Evolutionary conservation across 92 coral and sea anemone genomes (phyloP).

Genomic region (Epizoanthus ramosus): DNA sequence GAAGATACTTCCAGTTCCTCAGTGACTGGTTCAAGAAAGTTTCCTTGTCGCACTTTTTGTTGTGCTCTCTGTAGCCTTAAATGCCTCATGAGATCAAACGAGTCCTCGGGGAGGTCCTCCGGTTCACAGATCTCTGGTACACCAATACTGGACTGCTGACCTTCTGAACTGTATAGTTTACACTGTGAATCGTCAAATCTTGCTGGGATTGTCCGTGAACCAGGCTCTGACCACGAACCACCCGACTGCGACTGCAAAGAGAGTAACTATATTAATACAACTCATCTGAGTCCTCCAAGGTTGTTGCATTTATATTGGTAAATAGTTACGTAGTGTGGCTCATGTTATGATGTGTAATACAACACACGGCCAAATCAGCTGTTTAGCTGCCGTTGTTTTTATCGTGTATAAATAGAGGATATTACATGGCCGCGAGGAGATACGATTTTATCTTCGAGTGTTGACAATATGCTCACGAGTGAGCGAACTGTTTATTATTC

Average conservation of each 20-base stretch:
- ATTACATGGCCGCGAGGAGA: no score
- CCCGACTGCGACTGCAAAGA: slow-evolving; percentile 46
- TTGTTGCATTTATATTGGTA: no score
- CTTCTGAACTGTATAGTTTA: slow-evolving; percentile 38
- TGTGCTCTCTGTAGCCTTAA: slow-evolving; percentile 72
- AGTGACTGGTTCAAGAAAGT: slow-evolving; percentile 83
- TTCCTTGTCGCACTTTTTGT: slow-evolving; percentile 55
- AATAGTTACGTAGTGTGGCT: no score
- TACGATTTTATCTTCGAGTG: no score
- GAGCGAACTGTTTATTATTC: no score
- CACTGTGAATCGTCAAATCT: slow-evolving; percentile 42
- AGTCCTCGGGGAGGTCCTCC: slow-evolving; percentile 64
- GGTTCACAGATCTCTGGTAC: slow-evolving; percentile 79
- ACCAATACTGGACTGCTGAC: background rate
- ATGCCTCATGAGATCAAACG: slow-evolving; percentile 89
- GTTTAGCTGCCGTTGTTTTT: no score
- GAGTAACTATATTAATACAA: background rate
- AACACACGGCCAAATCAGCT: no score
- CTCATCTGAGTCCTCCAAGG: background rate
- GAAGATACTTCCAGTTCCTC: slow-evolving; percentile 96
- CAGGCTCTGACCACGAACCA: slow-evolving; percentile 68
- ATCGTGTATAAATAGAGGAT: no score
- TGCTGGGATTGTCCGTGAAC: slow-evolving; percentile 52
- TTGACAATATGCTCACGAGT: no score
- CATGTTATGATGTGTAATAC: no score